Evolutionary conservation across 2,113 vertebrate genomes (phyloP).

Genomic region (Festucalex cinctus): DNA sequence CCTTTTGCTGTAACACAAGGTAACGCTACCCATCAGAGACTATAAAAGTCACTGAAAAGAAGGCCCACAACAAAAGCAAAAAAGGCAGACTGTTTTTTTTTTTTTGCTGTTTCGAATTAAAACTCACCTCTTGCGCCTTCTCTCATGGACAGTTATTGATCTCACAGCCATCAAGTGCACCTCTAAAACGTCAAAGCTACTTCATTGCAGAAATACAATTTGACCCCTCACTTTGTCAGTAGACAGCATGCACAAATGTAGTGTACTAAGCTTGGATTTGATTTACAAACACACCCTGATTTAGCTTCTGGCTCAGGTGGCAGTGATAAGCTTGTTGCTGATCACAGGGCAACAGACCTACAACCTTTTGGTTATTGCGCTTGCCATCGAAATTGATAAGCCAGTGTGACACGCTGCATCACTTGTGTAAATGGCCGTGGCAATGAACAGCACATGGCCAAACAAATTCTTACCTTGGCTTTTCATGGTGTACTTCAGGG

Average conservation of each 20-base stretch:
- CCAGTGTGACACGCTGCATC: slow-evolving; percentile 14
- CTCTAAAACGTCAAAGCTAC: neutral
- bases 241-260: neutral
- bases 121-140: neutral
- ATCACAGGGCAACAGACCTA: slow-evolving; percentile 23
- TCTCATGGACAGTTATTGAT: neutral
- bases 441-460: slow-evolving; percentile 8
- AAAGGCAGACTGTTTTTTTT: neutral
- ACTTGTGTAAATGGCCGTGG: slow-evolving; percentile 28
- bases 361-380: slow-evolving; percentile 18
- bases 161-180: neutral
- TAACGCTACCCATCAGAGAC: slow-evolving; percentile 6
- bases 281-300: slow-evolving; percentile 4
- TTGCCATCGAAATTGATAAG: neutral
- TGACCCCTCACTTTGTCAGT: neutral
- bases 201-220: neutral
- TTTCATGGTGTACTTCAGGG: slow-evolving; percentile 6
- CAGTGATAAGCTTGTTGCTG: slow-evolving; percentile 9
- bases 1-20: slow-evolving; percentile 3
- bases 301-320: slow-evolving; percentile 17
- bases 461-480: slow-evolving; percentile 2
- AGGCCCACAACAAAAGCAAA: neutral
- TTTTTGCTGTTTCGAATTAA: neutral
- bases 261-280: neutral
- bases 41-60: neutral